Evolutionary conservation across 2,888 invertebrate genomes (phyloP).

Genomic region (Dolomedes plantarius): DNA sequence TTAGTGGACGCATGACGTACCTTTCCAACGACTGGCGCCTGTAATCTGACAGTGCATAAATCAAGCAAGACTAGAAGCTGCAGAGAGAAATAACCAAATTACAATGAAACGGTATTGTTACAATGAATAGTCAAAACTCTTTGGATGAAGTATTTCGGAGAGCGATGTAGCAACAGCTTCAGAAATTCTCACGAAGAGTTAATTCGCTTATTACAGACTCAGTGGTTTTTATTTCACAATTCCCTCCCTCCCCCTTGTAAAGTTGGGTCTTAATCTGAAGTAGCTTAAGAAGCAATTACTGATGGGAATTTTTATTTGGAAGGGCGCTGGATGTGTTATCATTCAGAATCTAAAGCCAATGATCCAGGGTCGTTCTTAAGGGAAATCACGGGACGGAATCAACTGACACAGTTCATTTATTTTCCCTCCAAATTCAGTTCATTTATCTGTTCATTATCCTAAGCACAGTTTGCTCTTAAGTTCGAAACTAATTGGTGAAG

Average conservation of each 20-base stretch:
- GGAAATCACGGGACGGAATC: constrained; percentile 69
- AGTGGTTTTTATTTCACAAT: constrained; percentile 52
- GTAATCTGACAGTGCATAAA: constrained; percentile 66
- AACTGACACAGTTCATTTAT: constrained; percentile 70
- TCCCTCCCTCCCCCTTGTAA: constrained; percentile 42
- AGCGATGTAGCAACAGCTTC: constrained; percentile 42
- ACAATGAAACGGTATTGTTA: constrained; percentile 47
- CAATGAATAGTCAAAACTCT: constrained; percentile 62
- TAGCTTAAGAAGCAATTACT: constrained; percentile 70
- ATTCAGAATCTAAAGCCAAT: constrained; percentile 71
- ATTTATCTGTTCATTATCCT: constrained; percentile 71
- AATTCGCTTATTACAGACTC: constrained; percentile 52
- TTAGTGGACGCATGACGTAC: constrained; percentile 48
- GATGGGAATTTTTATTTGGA: constrained; percentile 64
- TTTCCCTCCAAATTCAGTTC: constrained; percentile 62
- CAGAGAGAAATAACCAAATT: constrained; percentile 43
- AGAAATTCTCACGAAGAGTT: constrained; percentile 49
- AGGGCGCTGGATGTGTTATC: constrained; percentile 62
- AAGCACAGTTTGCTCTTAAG: constrained; percentile 63
- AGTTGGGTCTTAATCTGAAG: constrained; percentile 59
- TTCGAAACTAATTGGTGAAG: constrained; percentile 68
- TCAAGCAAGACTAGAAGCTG: constrained; percentile 18
- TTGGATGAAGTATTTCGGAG: constrained; percentile 36
- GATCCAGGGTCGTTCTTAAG: constrained; percentile 60
- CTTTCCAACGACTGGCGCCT: constrained; percentile 42